Base-by-base conservation (phyloP, 2,888 invertebrate species). In the Merodon equestris region DNA sequence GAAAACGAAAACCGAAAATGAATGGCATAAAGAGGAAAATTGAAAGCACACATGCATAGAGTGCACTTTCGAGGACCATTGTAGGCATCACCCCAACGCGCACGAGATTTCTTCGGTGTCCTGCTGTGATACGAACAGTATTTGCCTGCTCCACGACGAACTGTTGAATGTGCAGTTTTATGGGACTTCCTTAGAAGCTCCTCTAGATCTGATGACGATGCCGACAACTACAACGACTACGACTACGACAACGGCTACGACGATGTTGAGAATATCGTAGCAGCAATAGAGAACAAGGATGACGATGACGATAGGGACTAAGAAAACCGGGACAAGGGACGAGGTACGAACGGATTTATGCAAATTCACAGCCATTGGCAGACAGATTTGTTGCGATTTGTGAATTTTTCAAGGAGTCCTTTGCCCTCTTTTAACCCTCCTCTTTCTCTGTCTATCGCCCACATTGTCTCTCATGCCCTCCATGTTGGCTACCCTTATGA, bases 361-460 rank as follows among this genome's bases (percentile, higher is more conserved):
- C 81, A 83, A 82, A 82, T 83, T 83, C 71, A 68, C 64, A 79
- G 74, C 74, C 79, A 79, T 82, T 72, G 72, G 67, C 77, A 82
- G 82, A 82, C 81, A 82, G 81, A 82, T 82, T 82, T 83, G 82
- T 82, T 81, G 81, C 83, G 82, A 82, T 83, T 83, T 82, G 81
- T 82, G 81, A 82, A 82, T 81, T 82, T 82, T 81, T 81, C 66
- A 82, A 77, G 53, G 74, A 79, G 74, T 79, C 68, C 61, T 68
- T 68, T 74, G 47, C 36, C 42, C 38, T 57, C 64, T 57, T 57
- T 36, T 15, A 40, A 15, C 17, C 38, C 19, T 12, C 18, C 63
- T 9, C 18, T 44, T 10, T 57, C 45, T 4, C 27, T 27, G 27
- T 2, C 7, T 27, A 4, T 10, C 3, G 40, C 40, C 5, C 40